Base-by-base conservation (phyloP, 2,113 vertebrate genomes). In the Lagopus muta region DNA sequence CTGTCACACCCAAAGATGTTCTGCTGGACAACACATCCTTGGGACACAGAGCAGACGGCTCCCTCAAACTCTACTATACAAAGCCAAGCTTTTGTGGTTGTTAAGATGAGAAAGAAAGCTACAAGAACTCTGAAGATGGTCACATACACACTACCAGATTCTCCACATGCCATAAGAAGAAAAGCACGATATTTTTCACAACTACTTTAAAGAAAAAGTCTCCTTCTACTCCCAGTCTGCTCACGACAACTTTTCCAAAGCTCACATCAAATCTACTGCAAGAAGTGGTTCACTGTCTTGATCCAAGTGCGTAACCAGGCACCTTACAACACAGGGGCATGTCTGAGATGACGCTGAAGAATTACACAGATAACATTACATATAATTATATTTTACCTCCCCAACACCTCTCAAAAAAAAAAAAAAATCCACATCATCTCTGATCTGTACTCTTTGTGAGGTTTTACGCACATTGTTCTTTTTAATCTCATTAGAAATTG, bases 151-250 rank as follows among this genome's bases (percentile, higher is more conserved):
- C 42, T 42, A 48, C 13, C 34, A 55, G 25, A 13, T 34, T 76
- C 32, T 45, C 7, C 3, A 1, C 80, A 32, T 11, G n/a, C 16
- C 10, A n/a, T 0, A 2, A 40, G 9, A 54, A 87, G 76, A 48
- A 6, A 76, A 47, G 47, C 15, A 38, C 6, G 3, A 11, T 25
- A 25, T 8, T 73, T 45, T 93, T 80, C 65, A 21, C 52, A 50
- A 42, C 8, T 42, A 7, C 47, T 88, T 27, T 38, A 58, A 67
- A 71, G 27, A 22, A 76, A 61, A 72, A 43, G 34, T 27, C 58
- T 42, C 32, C 19, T 62, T 62, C 28, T 4, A 8, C 11, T 38
- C 30, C 15, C 19, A 55, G 14, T 34, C 25, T 47, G 65, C 50
- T 55, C 3, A 27, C n/a, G n/a, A 58, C 16, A 69, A 54, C 27